Evolutionary conservation across 2,888 invertebrate species (phyloP), one percentile per base, ranked within the genome.

Genomic region (Galerucella pusilla): DNA sequence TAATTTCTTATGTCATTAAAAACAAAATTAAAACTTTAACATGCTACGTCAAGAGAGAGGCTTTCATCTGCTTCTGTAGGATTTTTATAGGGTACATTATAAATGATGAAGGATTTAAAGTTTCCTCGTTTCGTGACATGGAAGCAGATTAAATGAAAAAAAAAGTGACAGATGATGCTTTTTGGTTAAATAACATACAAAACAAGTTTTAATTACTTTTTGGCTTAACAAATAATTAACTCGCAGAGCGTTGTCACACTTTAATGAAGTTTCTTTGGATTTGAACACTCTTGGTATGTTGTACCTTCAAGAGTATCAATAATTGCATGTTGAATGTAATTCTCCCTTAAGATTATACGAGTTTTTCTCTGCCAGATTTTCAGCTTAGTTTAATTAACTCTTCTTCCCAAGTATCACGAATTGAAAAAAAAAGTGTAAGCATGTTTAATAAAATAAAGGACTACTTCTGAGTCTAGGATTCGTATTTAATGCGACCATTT

Each of bases 81-180:
- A 74, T 74, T 76, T 76, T 76, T 76, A 76, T 74, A 54, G 71
- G 71, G 73, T 73, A 73, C 73, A 64, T 77, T 74, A 79, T 80
- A 80, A 81, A 81, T 78, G 79, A 80, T 78, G 76, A 76, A 79
- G 81, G 81, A 81, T 81, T 81, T 80, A 79, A 81, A 81, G 79
- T 81, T 80, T 79, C 68, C 79, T 78, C 79, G 77, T 80, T 79
- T 78, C 78, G 71, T 73, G 77, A 79, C 78, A 79, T 59, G 76
- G 73, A 75, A 79, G 77, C 73, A 78, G 80, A 80, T 80, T 80
- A 80, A 80, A 80, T 77, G 11, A 11, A 52, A 69, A 80, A 80
- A 81, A 81, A 80, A 80, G 77, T 78, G 77, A 72, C 80, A 78
- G 75, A 80, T 79, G 79, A 78, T 78, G 79, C 74, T 79, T 79